Percentiles rank a stretch among this genome's conserved stretches.
These are phyloP conservation scores for Phylloscopus collybita DNA, from an alignment of 2,797 vertebrate species.

Conservation along the genomic window DNA sequence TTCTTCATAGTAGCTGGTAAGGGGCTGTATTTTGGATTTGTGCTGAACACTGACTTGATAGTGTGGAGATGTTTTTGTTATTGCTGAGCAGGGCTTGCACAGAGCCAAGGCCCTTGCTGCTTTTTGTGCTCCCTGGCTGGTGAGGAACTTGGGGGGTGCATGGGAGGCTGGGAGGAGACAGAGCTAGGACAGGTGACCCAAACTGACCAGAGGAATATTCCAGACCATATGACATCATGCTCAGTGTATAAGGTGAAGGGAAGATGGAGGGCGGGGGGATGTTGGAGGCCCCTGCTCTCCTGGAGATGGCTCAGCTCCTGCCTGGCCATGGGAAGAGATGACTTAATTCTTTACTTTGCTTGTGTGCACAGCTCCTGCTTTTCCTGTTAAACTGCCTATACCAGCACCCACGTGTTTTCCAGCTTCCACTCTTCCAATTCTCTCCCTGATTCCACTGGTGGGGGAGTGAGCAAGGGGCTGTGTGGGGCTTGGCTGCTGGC, in stretches of 20 bases:
- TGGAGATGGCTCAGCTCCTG: not conserved
- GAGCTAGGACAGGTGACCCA: not conserved
- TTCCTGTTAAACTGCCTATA: not conserved
- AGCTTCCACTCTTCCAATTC: not conserved
- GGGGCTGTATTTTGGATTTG: not conserved
- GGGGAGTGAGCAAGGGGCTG: accelerated
- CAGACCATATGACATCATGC: not conserved
- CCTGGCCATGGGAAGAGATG: not conserved
- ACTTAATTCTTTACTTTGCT: not conserved
- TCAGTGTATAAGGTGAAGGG: not conserved
- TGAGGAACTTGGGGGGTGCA: not conserved
- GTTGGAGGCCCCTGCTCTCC: not conserved
- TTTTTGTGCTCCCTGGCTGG: not conserved
- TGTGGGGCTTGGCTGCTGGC: not conserved
- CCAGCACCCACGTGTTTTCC: accelerated
- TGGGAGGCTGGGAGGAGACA: accelerated
- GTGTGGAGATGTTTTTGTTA: not conserved
- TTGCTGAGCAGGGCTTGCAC: not conserved
- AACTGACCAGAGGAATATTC: not conserved
- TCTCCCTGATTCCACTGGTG: not conserved
- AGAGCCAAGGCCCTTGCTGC: not conserved
- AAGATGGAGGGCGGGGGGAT: not conserved
- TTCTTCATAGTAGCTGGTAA: not conserved
- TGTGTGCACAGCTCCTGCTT: not conserved
- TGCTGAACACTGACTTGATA: not conserved